These are phyloP conservation scores for Otus sunia DNA, from an alignment of 2,113 vertebrate species.

Conservation along the genomic window DNA sequence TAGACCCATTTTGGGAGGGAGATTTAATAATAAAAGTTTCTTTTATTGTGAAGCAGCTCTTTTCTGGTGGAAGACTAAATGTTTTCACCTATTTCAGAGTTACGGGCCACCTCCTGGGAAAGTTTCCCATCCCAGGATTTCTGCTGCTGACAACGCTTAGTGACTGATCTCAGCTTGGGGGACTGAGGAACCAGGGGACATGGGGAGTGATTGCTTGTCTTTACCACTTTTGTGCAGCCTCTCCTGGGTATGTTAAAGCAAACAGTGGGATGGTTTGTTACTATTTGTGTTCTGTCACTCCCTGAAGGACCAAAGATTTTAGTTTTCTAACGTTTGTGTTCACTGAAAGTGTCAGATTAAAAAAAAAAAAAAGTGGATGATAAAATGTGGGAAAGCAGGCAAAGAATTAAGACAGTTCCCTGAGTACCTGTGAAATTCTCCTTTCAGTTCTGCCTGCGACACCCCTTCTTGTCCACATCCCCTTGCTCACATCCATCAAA, in stretches of 20 bases:
- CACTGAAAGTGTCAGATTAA: background rate
- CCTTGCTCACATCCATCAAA: background rate
- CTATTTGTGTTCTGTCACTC: background rate
- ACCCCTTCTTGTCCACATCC: background rate
- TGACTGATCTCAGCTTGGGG: background rate
- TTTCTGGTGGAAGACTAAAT: background rate
- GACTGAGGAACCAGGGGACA: background rate
- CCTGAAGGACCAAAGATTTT: background rate
- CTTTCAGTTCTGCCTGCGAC: background rate
- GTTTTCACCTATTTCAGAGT: background rate
- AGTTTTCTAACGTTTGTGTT: background rate
- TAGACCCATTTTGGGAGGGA: background rate
- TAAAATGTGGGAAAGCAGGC: background rate
- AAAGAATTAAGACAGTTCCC: background rate
- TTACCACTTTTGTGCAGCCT: background rate
- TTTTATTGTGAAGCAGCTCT: background rate
- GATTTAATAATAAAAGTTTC: background rate
- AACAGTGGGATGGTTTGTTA: background rate
- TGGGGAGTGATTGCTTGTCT: background rate
- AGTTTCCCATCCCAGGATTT: background rate
- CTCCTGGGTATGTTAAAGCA: background rate
- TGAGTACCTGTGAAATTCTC: conserved; percentile 5
- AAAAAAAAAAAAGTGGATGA: background rate
- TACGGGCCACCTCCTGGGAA: background rate
- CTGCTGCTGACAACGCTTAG: background rate